A percentile compares a stretch with the other conserved stretches of the same genome.
phyloP scores from a whole-genome alignment of 1,140 invertebrate genomes.

The Scylla paramamosain region DNA sequence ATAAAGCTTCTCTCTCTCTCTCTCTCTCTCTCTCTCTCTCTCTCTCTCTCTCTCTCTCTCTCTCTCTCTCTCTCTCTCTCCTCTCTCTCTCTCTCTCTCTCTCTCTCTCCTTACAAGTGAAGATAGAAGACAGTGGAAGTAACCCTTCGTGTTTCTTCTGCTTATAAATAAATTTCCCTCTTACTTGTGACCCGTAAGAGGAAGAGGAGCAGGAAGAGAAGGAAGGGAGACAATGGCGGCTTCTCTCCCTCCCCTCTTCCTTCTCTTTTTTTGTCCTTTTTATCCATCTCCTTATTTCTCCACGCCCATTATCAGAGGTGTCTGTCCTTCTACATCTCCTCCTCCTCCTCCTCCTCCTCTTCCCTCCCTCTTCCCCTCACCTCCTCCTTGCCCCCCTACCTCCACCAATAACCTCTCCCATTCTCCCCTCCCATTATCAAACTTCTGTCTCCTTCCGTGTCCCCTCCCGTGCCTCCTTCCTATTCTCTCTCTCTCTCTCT shows the following conservation, averaged over 20 bases:
- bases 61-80: slow-evolving; percentile 1
- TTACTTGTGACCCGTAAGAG: too few relatives aligned
- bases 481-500: too few relatives aligned
- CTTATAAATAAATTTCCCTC: neutral
- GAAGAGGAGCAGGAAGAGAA: too few relatives aligned
- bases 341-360: neutral
- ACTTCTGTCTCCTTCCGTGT: neutral
- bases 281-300: neutral
- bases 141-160: neutral
- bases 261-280: neutral
- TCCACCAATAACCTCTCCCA: neutral
- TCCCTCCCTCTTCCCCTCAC: neutral
- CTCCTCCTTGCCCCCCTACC: too few relatives aligned
- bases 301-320: neutral
- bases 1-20: neutral
- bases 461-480: too few relatives aligned
- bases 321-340: neutral
- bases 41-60: neutral
- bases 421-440: neutral
- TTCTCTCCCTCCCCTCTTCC: neutral
- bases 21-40: neutral
- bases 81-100: neutral
- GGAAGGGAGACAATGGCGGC: neutral
- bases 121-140: neutral
- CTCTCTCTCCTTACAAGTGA: neutral